Evolutionary conservation across 2,797 vertebrate genomes (phyloP).

Genomic region (Molossus molossus): DNA sequence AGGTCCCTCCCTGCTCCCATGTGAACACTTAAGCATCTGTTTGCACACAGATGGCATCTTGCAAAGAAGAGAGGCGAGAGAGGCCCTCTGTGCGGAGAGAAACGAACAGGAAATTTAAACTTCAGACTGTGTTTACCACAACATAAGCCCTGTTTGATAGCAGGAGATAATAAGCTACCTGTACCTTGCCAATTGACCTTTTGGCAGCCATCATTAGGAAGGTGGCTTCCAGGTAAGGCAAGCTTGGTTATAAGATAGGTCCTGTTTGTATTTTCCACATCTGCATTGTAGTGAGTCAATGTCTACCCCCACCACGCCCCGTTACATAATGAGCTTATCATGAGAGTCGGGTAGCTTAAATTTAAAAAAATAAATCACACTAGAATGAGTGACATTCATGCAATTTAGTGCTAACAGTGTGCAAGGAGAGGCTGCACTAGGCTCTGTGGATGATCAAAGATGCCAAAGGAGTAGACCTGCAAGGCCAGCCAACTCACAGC

Average conservation of each 20-base stretch:
- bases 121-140: not conserved
- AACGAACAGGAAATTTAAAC: not conserved
- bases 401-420: not conserved
- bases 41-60: not conserved
- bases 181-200: not conserved
- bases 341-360: not conserved
- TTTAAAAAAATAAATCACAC: not conserved
- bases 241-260: not conserved
- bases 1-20: fast-evolving
- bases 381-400: not conserved
- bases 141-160: not conserved
- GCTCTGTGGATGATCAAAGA: not conserved
- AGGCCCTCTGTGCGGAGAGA: not conserved
- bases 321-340: not conserved
- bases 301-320: not conserved
- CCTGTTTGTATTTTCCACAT: not conserved
- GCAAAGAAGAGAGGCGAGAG: not conserved
- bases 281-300: not conserved
- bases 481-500: not conserved
- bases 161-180: not conserved
- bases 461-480: not conserved
- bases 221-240: not conserved
- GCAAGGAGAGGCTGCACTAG: not conserved
- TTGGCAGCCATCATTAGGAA: not conserved
- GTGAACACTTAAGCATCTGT: not conserved